Evolutionary conservation across 2,113 vertebrate species (phyloP), one percentile per base, ranked within the genome.

Genomic region (Coturnix japonica): DNA sequence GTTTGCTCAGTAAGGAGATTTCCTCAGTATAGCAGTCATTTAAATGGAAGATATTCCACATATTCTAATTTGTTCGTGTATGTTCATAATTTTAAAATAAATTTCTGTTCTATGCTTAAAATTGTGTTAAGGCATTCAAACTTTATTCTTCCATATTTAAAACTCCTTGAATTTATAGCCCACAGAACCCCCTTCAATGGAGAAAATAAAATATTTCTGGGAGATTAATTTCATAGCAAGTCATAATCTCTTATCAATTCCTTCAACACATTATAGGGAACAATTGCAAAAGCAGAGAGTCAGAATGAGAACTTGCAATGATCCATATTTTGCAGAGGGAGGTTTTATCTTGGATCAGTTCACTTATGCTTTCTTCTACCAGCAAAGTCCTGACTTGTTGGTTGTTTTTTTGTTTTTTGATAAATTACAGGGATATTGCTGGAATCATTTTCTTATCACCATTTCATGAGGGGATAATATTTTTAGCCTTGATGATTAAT

Each of bases 401-500:
- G 37, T 37, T 37, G 37, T 83, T 89, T 78, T 92, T 71, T 47
- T n/a, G n/a, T n/a, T n/a, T 85, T 89, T 75, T 92, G 43, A 93
- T 87, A 93, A 93, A 94, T 95, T 37, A 11, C 49, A 73, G 43
- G 74, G 28, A 77, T 90, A 74, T 90, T 89, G 41, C 73, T 93
- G 82, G 61, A 92, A 92, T 64, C 3, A 30, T 60, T 95, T 88
- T 89, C 54, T 82, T 92, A 94, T 80, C 60, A 43, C 46, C 8
- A 16, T 76, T 94, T 89, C 5, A 2, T 70, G 76, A 75, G 18
- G 28, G 76, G 46, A 43, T 91, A 83, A 87, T 82, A 53, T 87
- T 93, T 88, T 89, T 85, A 53, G 39, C 47, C 75, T 89, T 89
- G 46, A 77, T 92, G 92, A 82, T 85, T 93, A 91, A 85, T 93